These are phyloP conservation scores for Himantopus leucocephalus DNA, from an alignment of 2,113 vertebrate genomes.

Conservation along the genomic window DNA sequence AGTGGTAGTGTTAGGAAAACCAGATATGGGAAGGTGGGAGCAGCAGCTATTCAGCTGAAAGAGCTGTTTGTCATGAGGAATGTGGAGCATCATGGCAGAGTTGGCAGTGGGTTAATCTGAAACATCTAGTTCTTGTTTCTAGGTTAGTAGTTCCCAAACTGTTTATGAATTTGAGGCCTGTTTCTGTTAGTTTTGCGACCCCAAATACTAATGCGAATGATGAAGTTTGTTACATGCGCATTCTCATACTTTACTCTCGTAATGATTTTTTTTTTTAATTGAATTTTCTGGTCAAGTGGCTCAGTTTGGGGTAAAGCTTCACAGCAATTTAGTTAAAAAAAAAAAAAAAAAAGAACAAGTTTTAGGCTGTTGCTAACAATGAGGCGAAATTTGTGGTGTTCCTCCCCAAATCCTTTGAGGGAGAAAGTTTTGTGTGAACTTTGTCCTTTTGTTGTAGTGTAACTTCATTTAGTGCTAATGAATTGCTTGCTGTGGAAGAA, in stretches of 20 bases:
- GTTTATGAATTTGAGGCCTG: neutral
- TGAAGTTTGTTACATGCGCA: fast-evolving
- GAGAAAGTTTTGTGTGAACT: neutral
- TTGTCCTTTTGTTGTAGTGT: neutral
- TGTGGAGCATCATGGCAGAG: neutral
- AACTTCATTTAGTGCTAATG: neutral
- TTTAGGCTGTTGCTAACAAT: neutral
- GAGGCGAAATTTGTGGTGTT: neutral
- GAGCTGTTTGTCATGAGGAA: fast-evolving
- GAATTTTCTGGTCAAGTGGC: neutral
- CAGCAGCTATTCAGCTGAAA: neutral
- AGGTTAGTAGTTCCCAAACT: neutral
- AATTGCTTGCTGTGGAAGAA: neutral
- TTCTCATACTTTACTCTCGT: fast-evolving
- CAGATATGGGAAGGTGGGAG: neutral
- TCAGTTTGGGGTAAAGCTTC: neutral
- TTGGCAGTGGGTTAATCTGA: neutral
- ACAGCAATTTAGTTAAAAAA: neutral
- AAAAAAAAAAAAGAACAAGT: neutral
- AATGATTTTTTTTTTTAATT: neutral
- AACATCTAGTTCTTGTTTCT: neutral
- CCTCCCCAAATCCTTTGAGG: neutral
- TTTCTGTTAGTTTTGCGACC: neutral
- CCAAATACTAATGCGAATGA: neutral
- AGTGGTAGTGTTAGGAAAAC: neutral